phyloP scores from a whole-genome alignment of 2,113 vertebrate species.

The Platichthys flesus region DNA sequence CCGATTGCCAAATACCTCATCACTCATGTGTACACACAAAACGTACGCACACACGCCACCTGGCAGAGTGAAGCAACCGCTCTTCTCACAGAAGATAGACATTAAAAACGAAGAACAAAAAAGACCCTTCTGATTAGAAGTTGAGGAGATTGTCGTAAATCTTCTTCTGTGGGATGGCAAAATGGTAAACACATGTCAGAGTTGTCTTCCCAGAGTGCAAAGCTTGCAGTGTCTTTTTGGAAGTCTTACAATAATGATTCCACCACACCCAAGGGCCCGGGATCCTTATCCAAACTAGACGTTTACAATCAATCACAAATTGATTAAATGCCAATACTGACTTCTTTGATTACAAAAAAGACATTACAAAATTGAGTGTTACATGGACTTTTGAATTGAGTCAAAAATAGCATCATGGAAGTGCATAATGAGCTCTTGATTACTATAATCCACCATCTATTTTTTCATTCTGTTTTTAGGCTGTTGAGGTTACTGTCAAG shows the following conservation, averaged over 20 bases:
- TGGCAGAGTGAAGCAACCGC: conserved; percentile 66
- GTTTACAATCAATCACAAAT: conserved; percentile 44
- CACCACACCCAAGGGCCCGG: conserved; percentile 44
- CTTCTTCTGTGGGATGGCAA: conserved; percentile 60
- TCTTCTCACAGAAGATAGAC: conserved; percentile 65
- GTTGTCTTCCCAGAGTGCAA: conserved; percentile 51
- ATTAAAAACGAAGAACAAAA: conserved; percentile 61
- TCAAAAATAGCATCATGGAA: conserved; percentile 9
- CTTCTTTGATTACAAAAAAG: conserved; percentile 14
- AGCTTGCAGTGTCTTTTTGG: conserved; percentile 44
- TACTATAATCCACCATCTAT: background rate
- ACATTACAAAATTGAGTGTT: background rate
- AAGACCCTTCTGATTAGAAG: conserved; percentile 71
- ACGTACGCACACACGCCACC: conserved; percentile 53
- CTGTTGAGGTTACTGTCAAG: background rate
- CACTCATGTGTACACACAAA: conserved; percentile 45
- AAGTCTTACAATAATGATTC: conserved; percentile 49
- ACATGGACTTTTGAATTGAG: background rate
- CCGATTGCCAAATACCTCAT: conserved; percentile 74
- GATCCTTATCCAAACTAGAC: conserved; percentile 34
- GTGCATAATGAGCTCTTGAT: conserved; percentile 4
- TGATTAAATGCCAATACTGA: conserved; percentile 30
- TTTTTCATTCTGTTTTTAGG: conserved; percentile 3
- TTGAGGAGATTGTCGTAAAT: conserved; percentile 67
- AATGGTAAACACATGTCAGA: conserved; percentile 77